phyloP scores from a whole-genome alignment of 2,888 invertebrate genomes.

The Camponotus fellah region DNA sequence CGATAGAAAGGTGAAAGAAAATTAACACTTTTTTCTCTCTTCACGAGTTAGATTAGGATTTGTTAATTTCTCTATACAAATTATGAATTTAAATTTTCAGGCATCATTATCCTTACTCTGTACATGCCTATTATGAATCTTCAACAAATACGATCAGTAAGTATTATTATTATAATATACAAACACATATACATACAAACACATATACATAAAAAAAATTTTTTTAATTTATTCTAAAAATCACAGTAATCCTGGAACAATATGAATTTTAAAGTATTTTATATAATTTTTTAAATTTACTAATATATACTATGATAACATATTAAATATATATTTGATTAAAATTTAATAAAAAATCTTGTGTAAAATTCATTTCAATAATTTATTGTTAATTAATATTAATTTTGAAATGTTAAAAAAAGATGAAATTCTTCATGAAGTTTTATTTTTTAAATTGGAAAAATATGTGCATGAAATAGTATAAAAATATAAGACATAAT shows the following conservation, averaged over 20 bases:
- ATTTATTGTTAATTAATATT: not conserved
- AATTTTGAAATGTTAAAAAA: not conserved
- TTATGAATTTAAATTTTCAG: constrained; percentile 73
- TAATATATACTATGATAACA: not conserved
- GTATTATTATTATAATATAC: not conserved
- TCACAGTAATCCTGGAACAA: not conserved
- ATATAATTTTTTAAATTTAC: not conserved
- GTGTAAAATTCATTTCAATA: not conserved
- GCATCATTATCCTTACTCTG: constrained; percentile 86
- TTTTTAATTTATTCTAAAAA: not conserved
- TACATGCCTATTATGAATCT: constrained; percentile 87
- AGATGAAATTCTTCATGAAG: no score
- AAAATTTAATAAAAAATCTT: not conserved
- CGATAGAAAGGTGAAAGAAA: constrained; percentile 79
- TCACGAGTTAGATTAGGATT: not conserved
- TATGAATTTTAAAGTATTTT: not conserved
- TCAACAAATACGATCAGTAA: constrained; percentile 87
- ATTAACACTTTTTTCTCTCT: not conserved
- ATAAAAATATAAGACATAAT: no score
- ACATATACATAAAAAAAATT: not conserved
- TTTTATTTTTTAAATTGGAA: no score
- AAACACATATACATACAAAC: not conserved
- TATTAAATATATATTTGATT: not conserved
- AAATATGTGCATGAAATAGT: no score
- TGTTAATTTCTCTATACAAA: not conserved